phyloP scores from a whole-genome alignment of 2,888 invertebrate genomes.

The Hermaeophaga mercurialis region DNA sequence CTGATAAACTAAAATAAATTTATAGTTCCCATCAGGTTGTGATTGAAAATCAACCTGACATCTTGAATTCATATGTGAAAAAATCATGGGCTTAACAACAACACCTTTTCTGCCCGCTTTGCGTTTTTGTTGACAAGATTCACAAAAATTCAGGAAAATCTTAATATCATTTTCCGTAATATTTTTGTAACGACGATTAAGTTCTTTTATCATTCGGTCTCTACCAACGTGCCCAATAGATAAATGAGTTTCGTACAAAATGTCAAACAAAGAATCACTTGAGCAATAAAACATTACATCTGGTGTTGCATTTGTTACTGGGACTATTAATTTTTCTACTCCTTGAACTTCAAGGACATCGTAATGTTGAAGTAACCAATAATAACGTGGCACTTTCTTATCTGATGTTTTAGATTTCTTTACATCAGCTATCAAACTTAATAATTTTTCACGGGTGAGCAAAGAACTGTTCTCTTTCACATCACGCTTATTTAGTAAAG shows the following conservation, averaged over 20 bases:
- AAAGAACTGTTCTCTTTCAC: no score
- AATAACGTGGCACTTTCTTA: no score
- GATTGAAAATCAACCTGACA: conserved; percentile 31
- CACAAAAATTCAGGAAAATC: conserved; percentile 42
- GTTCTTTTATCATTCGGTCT: conserved; percentile 44
- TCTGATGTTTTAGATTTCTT: no score
- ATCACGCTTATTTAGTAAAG: no score
- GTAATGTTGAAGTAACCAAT: no score
- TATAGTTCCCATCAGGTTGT: conserved; percentile 34
- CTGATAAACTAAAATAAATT: conserved; percentile 31
- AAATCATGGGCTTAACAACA: conserved; percentile 18
- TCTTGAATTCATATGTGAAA: not conserved
- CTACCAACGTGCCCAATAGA: conserved; percentile 45
- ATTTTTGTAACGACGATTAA: conserved; percentile 46
- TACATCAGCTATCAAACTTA: no score
- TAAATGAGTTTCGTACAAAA: conserved; percentile 42
- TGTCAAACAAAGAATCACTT: conserved; percentile 42
- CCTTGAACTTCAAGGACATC: no score
- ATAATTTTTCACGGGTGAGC: no score
- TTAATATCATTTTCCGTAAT: conserved; percentile 43
- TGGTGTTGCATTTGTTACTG: no score
- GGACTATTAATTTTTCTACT: no score
- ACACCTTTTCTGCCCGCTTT: conserved; percentile 36
- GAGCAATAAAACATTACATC: no score
- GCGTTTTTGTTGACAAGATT: conserved; percentile 42